Base-by-base conservation (phyloP, 2,113 vertebrate species). In the Sporophila hypoxantha region DNA sequence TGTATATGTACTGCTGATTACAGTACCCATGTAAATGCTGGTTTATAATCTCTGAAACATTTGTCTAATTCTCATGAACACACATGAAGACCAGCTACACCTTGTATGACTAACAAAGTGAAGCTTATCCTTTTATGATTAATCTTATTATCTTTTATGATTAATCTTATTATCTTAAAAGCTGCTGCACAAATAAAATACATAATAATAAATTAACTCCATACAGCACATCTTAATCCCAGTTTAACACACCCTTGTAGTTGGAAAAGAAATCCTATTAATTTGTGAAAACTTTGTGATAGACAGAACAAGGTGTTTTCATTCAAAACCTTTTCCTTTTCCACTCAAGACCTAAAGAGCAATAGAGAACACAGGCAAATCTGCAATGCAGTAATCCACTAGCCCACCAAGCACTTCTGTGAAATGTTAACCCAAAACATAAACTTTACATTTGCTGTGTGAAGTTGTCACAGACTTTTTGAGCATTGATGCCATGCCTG, bases 111-210 rank as follows among this genome's bases (percentile, higher is more conserved):
- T 85, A 36, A 76, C 47, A 91, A 88, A 92, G 84, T 23, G 5
- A 73, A 88, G 52, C 25, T 84, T 62, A 93, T 56, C 62, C 34
- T 88, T 84, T 76, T 73, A 50, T 86, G 67, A 76, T 62, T 92
- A 78, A 93, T 84, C 34, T 85, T 88, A 71, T 66, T 90, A 37
- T 79, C 19, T 88, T 85, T 76, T 71, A 49, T 86, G 67, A 71
- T 65, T 92, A 81, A 93, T 86, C 37, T 85, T 88, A 71, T 62
- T 90, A 37, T 82, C 19, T 76, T 60, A 67, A 55, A 71, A 81
- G 37, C 37, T n/a, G 44, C 32, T 44, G 46, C 0, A 4, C 19
- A 88, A 74, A 55, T 55, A 88, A 64, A 34, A 23, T 34, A 23
- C 36, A 53, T 36, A 42, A 42, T 34, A 27, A 64, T 49, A 86